phyloP scores from a whole-genome alignment of 2,888 invertebrate species.

The Yponomeuta malinellus region DNA sequence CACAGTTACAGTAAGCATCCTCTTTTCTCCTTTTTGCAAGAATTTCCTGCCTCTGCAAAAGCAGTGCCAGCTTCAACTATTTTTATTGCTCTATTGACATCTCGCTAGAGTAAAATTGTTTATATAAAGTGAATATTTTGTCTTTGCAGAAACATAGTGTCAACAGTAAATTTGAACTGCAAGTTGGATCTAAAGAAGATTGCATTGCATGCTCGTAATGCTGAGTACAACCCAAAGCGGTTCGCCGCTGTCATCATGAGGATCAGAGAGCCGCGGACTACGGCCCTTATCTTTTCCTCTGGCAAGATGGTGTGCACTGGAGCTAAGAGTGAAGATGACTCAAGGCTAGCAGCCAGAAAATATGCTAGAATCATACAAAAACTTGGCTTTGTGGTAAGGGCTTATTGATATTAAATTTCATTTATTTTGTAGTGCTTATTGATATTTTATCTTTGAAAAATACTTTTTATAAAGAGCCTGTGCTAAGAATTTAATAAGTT shows the following conservation, averaged over 20 bases:
- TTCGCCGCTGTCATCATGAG: slow-evolving; percentile 99
- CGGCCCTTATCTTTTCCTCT: slow-evolving; percentile 85
- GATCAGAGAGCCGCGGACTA: slow-evolving; percentile 90
- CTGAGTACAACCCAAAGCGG: slow-evolving; percentile 99
- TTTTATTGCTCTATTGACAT: slow-evolving; percentile 5
- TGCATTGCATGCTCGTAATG: slow-evolving; percentile 97
- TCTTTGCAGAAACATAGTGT: slow-evolving; percentile 93
- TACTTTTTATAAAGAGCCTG: too few relatives aligned
- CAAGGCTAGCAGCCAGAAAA: slow-evolving; percentile 85
- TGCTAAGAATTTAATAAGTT: too few relatives aligned
- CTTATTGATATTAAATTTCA: slow-evolving; percentile 21
- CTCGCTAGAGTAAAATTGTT: too few relatives aligned
- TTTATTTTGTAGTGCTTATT: slow-evolving; percentile 32
- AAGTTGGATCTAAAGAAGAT: slow-evolving; percentile 97
- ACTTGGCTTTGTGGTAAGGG: slow-evolving; percentile 83
- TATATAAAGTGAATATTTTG: slow-evolving; percentile 6
- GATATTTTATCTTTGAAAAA: not conserved
- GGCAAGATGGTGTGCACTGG: slow-evolving; percentile 92
- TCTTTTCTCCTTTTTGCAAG: not conserved
- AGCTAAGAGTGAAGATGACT: slow-evolving; percentile 87
- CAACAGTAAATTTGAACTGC: slow-evolving; percentile 96
- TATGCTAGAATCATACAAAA: slow-evolving; percentile 91
- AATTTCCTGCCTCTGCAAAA: too few relatives aligned
- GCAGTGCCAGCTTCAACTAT: not conserved
- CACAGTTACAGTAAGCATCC: slow-evolving; percentile 88